phyloP scores from a whole-genome alignment of 2,888 invertebrate species.

The Tenthredo livida region DNA sequence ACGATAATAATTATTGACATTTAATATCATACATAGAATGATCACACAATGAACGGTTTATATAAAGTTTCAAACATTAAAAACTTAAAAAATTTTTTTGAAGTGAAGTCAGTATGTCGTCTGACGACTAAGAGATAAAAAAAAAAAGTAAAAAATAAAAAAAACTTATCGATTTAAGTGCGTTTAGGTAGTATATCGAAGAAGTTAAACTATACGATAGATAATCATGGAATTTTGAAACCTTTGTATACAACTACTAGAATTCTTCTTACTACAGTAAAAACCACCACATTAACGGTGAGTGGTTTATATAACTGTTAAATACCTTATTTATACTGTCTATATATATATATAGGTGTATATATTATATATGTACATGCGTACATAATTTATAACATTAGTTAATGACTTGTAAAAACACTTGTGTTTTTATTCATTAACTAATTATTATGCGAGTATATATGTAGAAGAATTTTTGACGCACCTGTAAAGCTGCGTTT shows the following conservation, averaged over 20 bases:
- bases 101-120: too few species aligned
- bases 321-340: background rate
- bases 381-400: background rate
- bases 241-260: background rate
- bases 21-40: too few species aligned
- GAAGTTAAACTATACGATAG: background rate
- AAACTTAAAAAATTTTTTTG: too few species aligned
- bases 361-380: background rate
- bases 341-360: background rate
- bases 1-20: too few species aligned
- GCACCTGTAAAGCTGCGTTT: too few species aligned
- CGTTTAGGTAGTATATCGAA: background rate
- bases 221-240: background rate
- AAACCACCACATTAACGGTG: background rate
- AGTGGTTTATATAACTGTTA: conserved; percentile 3
- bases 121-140: too few species aligned
- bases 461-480: too few species aligned
- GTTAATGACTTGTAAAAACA: background rate
- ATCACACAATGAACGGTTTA: too few species aligned
- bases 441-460: too few species aligned
- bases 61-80: too few species aligned
- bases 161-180: background rate
- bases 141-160: background rate
- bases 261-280: background rate
- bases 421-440: too few species aligned